These are phyloP conservation scores for Lagria hirta DNA, from an alignment of 2,888 invertebrate genomes.

Conservation along the genomic window DNA sequence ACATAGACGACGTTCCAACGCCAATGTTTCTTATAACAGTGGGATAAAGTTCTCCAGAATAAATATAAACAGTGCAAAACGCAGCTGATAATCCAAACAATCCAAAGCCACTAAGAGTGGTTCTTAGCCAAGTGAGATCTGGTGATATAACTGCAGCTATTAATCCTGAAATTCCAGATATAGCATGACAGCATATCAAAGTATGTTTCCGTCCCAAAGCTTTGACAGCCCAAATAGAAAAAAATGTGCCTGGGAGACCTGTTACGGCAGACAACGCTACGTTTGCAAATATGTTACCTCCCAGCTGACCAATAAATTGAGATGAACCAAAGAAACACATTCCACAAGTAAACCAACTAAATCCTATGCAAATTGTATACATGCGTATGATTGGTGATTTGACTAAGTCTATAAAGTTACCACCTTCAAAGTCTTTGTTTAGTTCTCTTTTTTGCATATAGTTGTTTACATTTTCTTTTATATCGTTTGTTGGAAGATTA, in stretches of 20 bases:
- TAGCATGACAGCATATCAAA: conserved; percentile 64
- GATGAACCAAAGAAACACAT: conserved; percentile 88
- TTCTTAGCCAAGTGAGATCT: conserved; percentile 58
- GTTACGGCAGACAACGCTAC: conserved; percentile 78
- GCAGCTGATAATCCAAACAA: conserved; percentile 80
- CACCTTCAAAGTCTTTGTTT: conserved; percentile 31
- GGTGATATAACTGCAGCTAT: conserved; percentile 62
- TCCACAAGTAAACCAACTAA: conserved; percentile 83
- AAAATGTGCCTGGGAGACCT: conserved; percentile 61
- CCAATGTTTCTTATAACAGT: conserved; percentile 87
- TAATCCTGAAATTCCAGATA: conserved; percentile 68
- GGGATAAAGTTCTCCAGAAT: conserved; percentile 85
- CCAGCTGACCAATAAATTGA: conserved; percentile 77
- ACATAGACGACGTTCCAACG: conserved; percentile 81
- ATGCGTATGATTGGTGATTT: conserved; percentile 68
- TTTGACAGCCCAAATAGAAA: conserved; percentile 66
- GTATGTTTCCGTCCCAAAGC: conserved; percentile 68
- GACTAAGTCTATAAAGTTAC: conserved; percentile 64
- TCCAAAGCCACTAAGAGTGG: conserved; percentile 70
- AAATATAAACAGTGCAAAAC: conserved; percentile 84
- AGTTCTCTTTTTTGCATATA: conserved; percentile 30
- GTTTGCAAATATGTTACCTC: conserved; percentile 80
- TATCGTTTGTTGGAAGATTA: conserved; percentile 40
- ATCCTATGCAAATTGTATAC: conserved; percentile 72
- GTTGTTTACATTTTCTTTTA: conserved; percentile 43